Evolutionary conservation across 2,113 vertebrate species (phyloP).

Genomic region (Petromus typicus): DNA sequence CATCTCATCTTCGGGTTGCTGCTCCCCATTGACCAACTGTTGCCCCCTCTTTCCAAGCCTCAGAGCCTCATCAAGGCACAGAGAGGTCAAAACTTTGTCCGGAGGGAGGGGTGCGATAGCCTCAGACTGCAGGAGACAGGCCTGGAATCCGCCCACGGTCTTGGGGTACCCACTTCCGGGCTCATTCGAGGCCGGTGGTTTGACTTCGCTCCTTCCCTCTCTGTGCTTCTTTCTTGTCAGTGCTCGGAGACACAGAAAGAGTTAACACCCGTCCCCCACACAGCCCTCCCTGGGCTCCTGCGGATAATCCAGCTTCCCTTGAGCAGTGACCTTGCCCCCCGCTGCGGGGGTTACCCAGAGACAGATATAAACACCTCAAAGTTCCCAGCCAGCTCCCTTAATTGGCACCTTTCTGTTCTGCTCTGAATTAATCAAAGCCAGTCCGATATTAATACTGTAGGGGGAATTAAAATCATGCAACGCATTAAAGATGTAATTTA

Average conservation of each 20-base stretch:
- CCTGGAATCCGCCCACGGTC: rapidly evolving
- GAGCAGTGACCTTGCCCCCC: conserved; percentile 76
- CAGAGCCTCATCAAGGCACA: neutral
- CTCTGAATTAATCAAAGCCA: conserved; percentile 90
- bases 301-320: conserved; percentile 69
- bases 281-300: conserved; percentile 50
- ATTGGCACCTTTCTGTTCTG: conserved; percentile 88
- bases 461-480: conserved; percentile 92
- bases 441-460: conserved; percentile 89
- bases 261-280: conserved; percentile 70
- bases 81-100: neutral
- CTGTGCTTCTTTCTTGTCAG: neutral
- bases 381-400: conserved; percentile 81
- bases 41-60: neutral
- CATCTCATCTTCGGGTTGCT: neutral
- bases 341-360: conserved; percentile 45
- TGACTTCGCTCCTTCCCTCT: too few species aligned
- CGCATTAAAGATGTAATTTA: conserved; percentile 93
- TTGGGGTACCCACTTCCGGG: too few species aligned
- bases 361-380: conserved; percentile 80
- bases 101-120: rapidly evolving
- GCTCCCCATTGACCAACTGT: neutral
- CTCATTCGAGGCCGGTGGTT: neutral
- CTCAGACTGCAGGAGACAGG: neutral
- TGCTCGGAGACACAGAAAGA: conserved; percentile 24